Conservation (phyloP, 2,888 invertebrate species). For the Epicampocera succincta region DNA sequence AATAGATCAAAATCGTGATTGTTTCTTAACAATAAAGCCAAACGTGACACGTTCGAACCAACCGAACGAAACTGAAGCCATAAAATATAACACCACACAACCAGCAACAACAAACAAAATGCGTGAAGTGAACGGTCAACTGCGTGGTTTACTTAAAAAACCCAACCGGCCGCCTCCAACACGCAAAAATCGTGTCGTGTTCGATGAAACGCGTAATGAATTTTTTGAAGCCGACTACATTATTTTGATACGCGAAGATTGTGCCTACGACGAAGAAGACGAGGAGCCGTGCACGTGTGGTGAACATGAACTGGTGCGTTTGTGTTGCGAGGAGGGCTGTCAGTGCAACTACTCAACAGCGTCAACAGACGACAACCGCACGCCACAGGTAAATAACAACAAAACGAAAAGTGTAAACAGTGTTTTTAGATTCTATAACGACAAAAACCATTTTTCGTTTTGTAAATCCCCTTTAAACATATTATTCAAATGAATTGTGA, state of each 20-base stretch:
- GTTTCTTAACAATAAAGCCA: conserved; percentile 7
- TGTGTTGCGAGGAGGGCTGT: conserved; percentile 87
- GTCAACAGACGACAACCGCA: conserved; percentile 74
- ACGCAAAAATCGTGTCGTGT: conserved; percentile 91
- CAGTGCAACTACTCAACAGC: conserved; percentile 82
- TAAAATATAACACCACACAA: not conserved
- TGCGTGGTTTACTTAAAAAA: conserved; percentile 86
- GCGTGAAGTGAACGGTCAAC: conserved; percentile 82
- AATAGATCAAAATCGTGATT: conserved; percentile 27
- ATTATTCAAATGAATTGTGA: too few relatives aligned
- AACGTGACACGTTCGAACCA: conserved; percentile 34
- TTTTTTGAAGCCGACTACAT: conserved; percentile 96
- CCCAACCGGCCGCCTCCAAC: conserved; percentile 85
- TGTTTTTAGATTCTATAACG: too few relatives aligned
- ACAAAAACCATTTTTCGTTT: too few relatives aligned
- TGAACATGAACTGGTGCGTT: conserved; percentile 85
- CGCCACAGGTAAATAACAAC: conserved; percentile 79
- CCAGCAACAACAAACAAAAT: conserved; percentile 72
- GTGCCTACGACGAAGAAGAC: conserved; percentile 91
- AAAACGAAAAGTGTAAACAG: not conserved
- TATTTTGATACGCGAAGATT: conserved; percentile 93
- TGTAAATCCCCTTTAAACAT: too few relatives aligned
- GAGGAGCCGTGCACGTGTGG: conserved; percentile 89
- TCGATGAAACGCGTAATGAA: conserved; percentile 94
- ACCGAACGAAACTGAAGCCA: conserved; percentile 33